Conservation (phyloP, 1,140 invertebrate species). For the Heliconius nattereri region DNA sequence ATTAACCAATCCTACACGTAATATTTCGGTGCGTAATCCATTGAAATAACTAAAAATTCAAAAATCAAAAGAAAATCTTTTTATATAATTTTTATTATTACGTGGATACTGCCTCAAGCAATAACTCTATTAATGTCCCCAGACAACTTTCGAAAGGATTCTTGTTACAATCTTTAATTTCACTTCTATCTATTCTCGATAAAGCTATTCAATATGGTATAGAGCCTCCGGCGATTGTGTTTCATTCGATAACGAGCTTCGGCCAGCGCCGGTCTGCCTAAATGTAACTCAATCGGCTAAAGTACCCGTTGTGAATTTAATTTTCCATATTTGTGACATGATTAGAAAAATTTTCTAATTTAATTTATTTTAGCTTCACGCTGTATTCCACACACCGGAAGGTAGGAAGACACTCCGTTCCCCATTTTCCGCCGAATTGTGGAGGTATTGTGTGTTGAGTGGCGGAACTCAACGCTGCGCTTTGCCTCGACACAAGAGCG, state of each 20-base stretch:
- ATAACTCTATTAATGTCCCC: constrained; percentile 5
- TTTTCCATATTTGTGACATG: neutral
- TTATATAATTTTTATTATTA: neutral
- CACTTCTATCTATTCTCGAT: constrained; percentile 3
- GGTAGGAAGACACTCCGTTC: too few relatives aligned
- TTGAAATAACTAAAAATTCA: neutral
- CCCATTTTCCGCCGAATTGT: too few relatives aligned
- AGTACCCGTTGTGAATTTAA: constrained; percentile 6
- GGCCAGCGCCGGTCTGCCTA: neutral
- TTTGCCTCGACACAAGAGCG: too few relatives aligned
- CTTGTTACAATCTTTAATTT: constrained; percentile 11
- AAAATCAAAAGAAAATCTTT: neutral
- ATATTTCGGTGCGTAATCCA: neutral
- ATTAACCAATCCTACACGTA: neutral
- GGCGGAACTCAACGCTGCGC: too few relatives aligned
- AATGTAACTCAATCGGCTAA: neutral
- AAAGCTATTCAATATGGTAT: constrained; percentile 11
- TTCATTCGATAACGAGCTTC: constrained; percentile 9
- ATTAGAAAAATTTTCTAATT: neutral
- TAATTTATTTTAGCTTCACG: neutral
- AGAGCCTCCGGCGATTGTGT: constrained; percentile 11
- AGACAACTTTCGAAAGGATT: neutral
- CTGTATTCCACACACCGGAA: too few relatives aligned
- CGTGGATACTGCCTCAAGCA: neutral
- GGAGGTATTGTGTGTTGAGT: too few relatives aligned